Base-by-base conservation (phyloP, 1,140 invertebrate genomes). In the Zaprionus camerounensis region DNA sequence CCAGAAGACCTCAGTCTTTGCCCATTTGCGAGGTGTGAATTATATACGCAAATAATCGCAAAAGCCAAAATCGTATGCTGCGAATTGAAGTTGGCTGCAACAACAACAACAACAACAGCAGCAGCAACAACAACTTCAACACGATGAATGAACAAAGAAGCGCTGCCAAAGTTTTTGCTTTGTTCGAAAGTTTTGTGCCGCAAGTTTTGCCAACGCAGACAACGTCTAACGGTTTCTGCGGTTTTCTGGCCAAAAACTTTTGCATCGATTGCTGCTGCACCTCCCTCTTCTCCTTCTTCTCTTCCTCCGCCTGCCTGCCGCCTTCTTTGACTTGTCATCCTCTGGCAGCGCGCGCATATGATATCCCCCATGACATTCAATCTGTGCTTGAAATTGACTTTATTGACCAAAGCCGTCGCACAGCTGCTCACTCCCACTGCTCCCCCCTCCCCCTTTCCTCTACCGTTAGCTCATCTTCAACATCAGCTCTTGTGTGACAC, bases 341-440 rank as follows among this genome's bases (percentile, higher is more conserved):
- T 49, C 49, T 34, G 46, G 53, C 74, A 38, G 66, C 66, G 5
- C 70, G 84, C 72, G 78, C 83, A 88, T 87, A 87, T 87, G 83
- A 83, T 88, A 83, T 87, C 77, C 78, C 57, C 68, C 77, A 68
- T 88, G 84, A 88, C 85, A 87, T 87, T 87, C 81, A 88, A 88
- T 88, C 85, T 84, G 63, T 88, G 71, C 53, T 69, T 75, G 51
- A 53, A 61, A 72, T 72, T 67, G 74, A 78, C 81, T 84, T 77
- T 76, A 81, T 72, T 87, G 83, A 83, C 73, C 84, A 55, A 51
- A 49, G 57, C 46, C 44, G 38, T 17, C 31, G 28, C 66, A 63
- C 53, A 57, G 28, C 22, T 66, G 58, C 34, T 28, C 5, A 61
- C 24, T 51, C 51, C 31, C 49, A 17, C 36, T 17, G 49, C 22